Base-by-base conservation (phyloP, 1,140 invertebrate species). In the Lepidurus couesii region DNA sequence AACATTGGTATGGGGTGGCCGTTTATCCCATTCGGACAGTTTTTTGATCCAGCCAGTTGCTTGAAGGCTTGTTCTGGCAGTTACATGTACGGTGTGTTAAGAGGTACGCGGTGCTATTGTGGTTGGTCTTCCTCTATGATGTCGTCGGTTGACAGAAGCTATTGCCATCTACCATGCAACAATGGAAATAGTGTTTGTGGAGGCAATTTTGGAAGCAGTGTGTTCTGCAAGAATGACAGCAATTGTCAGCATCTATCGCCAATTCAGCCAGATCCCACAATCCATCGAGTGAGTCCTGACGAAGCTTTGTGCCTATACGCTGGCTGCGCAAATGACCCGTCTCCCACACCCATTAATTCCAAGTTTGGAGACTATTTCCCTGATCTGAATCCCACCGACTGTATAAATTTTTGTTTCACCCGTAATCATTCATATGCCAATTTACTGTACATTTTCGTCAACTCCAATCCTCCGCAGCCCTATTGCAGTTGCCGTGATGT, bases 351-450 rank as follows among this genome's bases (percentile, higher is more conserved):
- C 11, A 47, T 21, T 1, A 45, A 65, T 44, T 42, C 45, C 47
- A 13, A 21, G 13, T 77, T 47, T 47, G 44, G 26, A 34, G 76
- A 77, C 24, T 47, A 44, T 11, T 77, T 77, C 42, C 76, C 76
- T 10, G 65, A 77, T 24, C 42, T 77, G 45, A 77, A 65, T 45
- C 76, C 76, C 7, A 65, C 45, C 42, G 76, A 77, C 65, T 77
- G 76, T 21, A 42, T 77, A 8, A 44, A 53, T 16, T 77, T 47
- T 13, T 77, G 76, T 53, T 53, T 34, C 8, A 53, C 11, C 21
- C 24, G 24, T 0, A 77, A 77, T 8, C 45, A 45, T 44, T 77
- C 76, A 10, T 77, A 77, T 47, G 76, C 76, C 6, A 42, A 77
- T 44, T 65, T 65, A 65, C 53, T 65, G 16, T 65, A 65, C 34